These are phyloP conservation scores for Hapalemur alaotrensis DNA, from an alignment of 2,797 vertebrate genomes.

Conservation along the genomic window DNA sequence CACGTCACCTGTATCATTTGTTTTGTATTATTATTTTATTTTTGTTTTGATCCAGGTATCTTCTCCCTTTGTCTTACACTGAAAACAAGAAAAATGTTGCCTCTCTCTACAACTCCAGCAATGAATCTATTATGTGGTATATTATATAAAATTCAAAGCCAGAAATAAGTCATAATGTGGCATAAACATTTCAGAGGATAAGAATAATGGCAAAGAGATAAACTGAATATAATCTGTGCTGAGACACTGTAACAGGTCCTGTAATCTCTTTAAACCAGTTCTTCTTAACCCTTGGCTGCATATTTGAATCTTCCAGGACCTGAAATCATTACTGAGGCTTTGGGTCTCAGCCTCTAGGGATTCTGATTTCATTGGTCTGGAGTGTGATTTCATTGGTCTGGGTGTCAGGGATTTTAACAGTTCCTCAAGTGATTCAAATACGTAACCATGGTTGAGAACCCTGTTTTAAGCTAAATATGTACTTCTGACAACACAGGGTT, in stretches of 20 bases:
- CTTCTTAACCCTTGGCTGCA: rapidly evolving
- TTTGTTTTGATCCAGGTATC: neutral
- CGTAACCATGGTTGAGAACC: rapidly evolving
- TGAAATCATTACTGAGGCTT: neutral
- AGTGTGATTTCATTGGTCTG: neutral
- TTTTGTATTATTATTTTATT: neutral
- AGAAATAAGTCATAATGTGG: too few species aligned
- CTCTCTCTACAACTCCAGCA: neutral
- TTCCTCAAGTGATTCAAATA: neutral
- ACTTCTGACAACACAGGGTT: too few species aligned
- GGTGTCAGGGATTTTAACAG: neutral
- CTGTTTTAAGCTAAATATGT: too few species aligned
- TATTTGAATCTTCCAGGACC: neutral
- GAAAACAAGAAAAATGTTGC: neutral
- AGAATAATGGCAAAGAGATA: neutral
- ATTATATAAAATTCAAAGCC: neutral
- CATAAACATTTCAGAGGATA: neutral
- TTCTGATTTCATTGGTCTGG: neutral
- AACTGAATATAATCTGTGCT: rapidly evolving
- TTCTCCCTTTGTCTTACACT: neutral
- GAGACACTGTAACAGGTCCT: rapidly evolving
- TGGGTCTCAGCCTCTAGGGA: neutral
- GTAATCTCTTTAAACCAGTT: neutral
- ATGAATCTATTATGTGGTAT: neutral
- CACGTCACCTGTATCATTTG: rapidly evolving